phyloP scores from a whole-genome alignment of 2,888 invertebrate genomes.

The Catotricha subobsoleta region DNA sequence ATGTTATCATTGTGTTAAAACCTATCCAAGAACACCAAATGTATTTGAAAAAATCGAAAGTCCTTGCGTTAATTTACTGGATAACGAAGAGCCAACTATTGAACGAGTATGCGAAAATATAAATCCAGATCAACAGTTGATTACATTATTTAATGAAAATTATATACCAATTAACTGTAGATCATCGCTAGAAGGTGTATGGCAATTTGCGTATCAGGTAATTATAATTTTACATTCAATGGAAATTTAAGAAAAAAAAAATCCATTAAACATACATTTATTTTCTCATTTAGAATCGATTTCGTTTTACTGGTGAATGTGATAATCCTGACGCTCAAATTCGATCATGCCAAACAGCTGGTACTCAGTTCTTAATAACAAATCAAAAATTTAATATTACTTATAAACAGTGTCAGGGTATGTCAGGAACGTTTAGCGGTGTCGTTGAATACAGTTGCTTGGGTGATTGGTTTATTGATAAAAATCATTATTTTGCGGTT shows the following conservation, averaged over 20 bases:
- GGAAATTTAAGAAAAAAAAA: not conserved
- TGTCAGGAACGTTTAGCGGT: slow-evolving; percentile 80
- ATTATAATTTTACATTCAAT: not conserved
- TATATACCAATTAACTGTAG: slow-evolving; percentile 79
- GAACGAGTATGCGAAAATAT: slow-evolving; percentile 58
- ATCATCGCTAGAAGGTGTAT: slow-evolving; percentile 86
- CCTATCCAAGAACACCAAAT: slow-evolving; percentile 72
- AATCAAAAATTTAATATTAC: slow-evolving; percentile 95
- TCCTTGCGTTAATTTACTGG: slow-evolving; percentile 53
- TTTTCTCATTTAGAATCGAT: slow-evolving; percentile 45
- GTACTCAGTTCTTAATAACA: slow-evolving; percentile 86
- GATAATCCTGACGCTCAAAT: slow-evolving; percentile 75
- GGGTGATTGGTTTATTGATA: slow-evolving; percentile 89
- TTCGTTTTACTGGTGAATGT: slow-evolving; percentile 83
- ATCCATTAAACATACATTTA: not conserved
- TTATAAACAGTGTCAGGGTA: slow-evolving; percentile 74
- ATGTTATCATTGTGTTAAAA: slow-evolving; percentile 72
- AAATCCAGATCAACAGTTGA: slow-evolving; percentile 58
- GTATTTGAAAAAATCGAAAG: slow-evolving; percentile 77
- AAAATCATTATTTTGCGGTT: slow-evolving; percentile 94
- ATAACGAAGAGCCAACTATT: slow-evolving; percentile 47
- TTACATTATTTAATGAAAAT: slow-evolving; percentile 78
- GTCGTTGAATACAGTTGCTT: slow-evolving; percentile 84
- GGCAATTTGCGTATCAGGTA: slow-evolving; percentile 80
- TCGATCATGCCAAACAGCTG: slow-evolving; percentile 86